phyloP scores from a whole-genome alignment of 2,113 vertebrate genomes.

The cat (Felis catus) region F.catus_Fca126_mat1.0 CM031414.1:64483501-64484000 shows the following conservation, averaged over 20 bases:
- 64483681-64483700: slow-evolving; percentile 33
- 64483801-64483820: slow-evolving; percentile 77
- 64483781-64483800: slow-evolving; percentile 56
- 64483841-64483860: slow-evolving; percentile 71
- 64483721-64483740: background rate
- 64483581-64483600: slow-evolving; percentile 61
- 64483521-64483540: slow-evolving; percentile 67
- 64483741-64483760: slow-evolving; percentile 4
- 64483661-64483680: slow-evolving; percentile 40
- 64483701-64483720: slow-evolving; percentile 44
- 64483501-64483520: slow-evolving; percentile 65
- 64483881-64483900: slow-evolving; percentile 76
- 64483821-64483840: slow-evolving; percentile 77
- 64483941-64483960: slow-evolving; percentile 84
- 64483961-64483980: slow-evolving; percentile 83
- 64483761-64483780: slow-evolving; percentile 61
- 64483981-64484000: slow-evolving; percentile 81
- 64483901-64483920: slow-evolving; percentile 81
- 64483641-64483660: slow-evolving; percentile 37
- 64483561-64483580: slow-evolving; percentile 36
- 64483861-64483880: slow-evolving; percentile 74
- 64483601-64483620: slow-evolving; percentile 43
- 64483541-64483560: background rate
- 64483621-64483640: slow-evolving; percentile 30
- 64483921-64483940: slow-evolving; percentile 84